phyloP scores from a whole-genome alignment of 2,113 vertebrate species.

The Hyperopisus bebe region DNA sequence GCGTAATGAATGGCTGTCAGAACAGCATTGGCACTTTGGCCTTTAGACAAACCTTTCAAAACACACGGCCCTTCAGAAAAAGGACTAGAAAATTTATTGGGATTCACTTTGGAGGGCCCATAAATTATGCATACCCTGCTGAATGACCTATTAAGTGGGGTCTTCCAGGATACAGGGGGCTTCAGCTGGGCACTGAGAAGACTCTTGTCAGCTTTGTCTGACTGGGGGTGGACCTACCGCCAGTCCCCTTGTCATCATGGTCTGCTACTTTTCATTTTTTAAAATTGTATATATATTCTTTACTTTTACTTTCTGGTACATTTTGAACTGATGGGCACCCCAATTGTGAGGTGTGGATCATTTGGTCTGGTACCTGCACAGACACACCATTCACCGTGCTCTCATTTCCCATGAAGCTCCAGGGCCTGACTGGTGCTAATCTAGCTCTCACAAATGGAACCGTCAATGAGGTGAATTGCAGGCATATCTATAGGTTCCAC shows the following conservation, averaged over 20 bases:
- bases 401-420: not conserved
- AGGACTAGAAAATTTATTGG: conserved; percentile 55
- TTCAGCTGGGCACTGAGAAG: conserved; percentile 34
- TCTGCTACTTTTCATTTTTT: not conserved
- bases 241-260: not conserved
- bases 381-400: not conserved
- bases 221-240: conserved; percentile 22
- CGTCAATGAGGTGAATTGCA: not conserved
- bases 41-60: conserved; percentile 34
- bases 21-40: conserved; percentile 32
- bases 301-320: not conserved
- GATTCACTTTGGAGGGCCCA: conserved; percentile 59
- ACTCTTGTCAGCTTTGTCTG: conserved; percentile 21
- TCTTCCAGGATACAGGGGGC: conserved; percentile 38
- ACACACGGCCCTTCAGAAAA: conserved; percentile 48
- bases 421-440: not conserved
- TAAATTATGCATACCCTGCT: conserved; percentile 61
- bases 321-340: not conserved
- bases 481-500: not conserved
- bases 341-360: not conserved
- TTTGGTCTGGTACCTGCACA: not conserved
- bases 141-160: conserved; percentile 58
- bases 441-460: not conserved
- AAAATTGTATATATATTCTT: not conserved
- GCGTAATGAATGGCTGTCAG: conserved; percentile 44